These are phyloP conservation scores for Lucilia sericata DNA, from an alignment of 1,140 invertebrate species.

Conservation along the genomic window DNA sequence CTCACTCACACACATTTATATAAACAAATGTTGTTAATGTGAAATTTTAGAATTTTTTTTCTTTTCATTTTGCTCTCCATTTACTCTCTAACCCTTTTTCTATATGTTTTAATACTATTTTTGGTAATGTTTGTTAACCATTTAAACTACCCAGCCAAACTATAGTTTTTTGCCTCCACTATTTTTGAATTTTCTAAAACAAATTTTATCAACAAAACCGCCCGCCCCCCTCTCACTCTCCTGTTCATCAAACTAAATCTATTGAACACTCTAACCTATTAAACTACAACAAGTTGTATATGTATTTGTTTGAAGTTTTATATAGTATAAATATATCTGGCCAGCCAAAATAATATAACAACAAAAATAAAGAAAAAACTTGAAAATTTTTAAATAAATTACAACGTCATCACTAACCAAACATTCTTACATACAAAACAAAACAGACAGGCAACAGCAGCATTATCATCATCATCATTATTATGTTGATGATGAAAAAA, in stretches of 20 bases:
- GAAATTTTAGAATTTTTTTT: conserved; percentile 18
- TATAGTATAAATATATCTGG: not conserved
- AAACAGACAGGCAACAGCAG: too few species aligned
- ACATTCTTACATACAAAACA: too few species aligned
- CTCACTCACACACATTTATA: not conserved
- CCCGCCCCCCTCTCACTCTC: too few species aligned
- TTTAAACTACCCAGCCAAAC: not conserved
- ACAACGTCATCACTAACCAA: not conserved
- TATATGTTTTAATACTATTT: not conserved
- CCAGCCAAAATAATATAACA: not conserved
- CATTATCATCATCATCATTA: too few species aligned
- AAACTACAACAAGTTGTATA: not conserved
- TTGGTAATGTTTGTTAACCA: not conserved
- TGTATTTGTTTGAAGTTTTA: not conserved
- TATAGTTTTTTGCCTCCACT: not conserved
- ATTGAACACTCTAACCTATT: not conserved
- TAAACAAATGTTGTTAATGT: conserved; percentile 41
- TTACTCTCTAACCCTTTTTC: conserved; percentile 15
- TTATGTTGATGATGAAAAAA: too few species aligned
- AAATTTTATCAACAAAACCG: not conserved
- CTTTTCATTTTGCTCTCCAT: not conserved
- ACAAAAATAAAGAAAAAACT: not conserved
- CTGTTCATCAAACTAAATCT: not conserved
- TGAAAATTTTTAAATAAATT: not conserved
- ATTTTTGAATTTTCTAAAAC: too few species aligned